Percentiles rank a stretch among this genome's conserved stretches.
These are phyloP conservation scores for Hypomecis punctinalis DNA, from an alignment of 2,888 invertebrate species.

Conservation along the genomic window DNA sequence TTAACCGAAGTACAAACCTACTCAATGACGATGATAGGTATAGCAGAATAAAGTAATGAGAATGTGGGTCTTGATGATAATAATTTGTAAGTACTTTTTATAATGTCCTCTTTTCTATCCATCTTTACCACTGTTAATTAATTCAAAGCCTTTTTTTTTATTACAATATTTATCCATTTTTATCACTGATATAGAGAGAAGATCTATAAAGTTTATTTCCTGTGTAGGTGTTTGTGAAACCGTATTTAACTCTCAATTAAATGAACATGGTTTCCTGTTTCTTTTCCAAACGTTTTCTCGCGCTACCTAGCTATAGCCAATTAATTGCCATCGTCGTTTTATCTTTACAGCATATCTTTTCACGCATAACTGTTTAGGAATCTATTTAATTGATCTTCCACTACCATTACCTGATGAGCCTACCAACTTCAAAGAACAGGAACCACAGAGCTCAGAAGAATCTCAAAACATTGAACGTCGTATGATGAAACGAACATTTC, in stretches of 20 bases:
- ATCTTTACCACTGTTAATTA: no score
- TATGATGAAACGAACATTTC: neutral
- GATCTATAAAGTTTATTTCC: no score
- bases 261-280: no score
- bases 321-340: neutral
- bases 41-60: slow-evolving; percentile 39
- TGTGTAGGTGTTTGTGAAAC: no score
- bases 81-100: slow-evolving; percentile 53
- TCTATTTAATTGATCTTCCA: slow-evolving; percentile 50
- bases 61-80: slow-evolving; percentile 49
- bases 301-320: no score
- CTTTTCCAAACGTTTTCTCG: no score
- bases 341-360: slow-evolving; percentile 41
- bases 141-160: no score
- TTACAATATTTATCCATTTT: no score
- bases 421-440: neutral
- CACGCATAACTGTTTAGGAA: slow-evolving; percentile 42
- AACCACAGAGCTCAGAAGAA: slow-evolving; percentile 14
- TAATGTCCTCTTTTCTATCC: no score
- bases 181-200: no score
- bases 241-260: no score
- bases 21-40: slow-evolving; percentile 16
- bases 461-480: slow-evolving; percentile 16
- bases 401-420: slow-evolving; percentile 4
- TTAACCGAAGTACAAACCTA: neutral